phyloP scores from a whole-genome alignment of 2,797 vertebrate species.

The Glossophaga mutica region DNA sequence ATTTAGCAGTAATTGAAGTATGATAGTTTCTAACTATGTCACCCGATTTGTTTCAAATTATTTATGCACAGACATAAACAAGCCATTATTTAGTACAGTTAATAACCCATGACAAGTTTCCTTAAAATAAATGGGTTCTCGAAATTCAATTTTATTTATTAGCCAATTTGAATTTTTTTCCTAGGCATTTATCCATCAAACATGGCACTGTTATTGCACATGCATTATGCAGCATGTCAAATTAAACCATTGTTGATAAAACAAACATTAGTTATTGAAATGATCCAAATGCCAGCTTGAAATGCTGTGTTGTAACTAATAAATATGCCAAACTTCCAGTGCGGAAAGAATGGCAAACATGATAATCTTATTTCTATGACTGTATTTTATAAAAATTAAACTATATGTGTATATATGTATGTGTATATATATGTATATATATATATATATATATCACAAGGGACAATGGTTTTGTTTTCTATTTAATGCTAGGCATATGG shows the following conservation, averaged over 20 bases:
- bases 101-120: conserved; percentile 85
- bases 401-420: not conserved
- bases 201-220: conserved; percentile 81
- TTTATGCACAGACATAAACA: conserved; percentile 81
- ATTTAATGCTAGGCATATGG: not conserved
- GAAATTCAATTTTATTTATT: conserved; percentile 85
- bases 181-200: conserved; percentile 85
- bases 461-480: conserved; percentile 39
- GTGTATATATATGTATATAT: not conserved
- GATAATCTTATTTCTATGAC: conserved; percentile 64
- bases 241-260: conserved; percentile 87
- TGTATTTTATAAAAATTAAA: conserved; percentile 23
- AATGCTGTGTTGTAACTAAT: conserved; percentile 74
- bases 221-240: conserved; percentile 84
- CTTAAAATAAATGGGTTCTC: conserved; percentile 81
- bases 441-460: not conserved
- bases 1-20: conserved; percentile 51
- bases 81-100: conserved; percentile 80
- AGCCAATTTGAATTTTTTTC: conserved; percentile 81
- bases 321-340: conserved; percentile 73
- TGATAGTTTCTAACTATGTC: conserved; percentile 69
- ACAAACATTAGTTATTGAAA: conserved; percentile 83
- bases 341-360: conserved; percentile 48
- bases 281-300: conserved; percentile 79
- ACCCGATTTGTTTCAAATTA: conserved; percentile 77